Evolutionary conservation across 2,888 invertebrate species (phyloP).

Genomic region (Lycophotia porphyrea): DNA sequence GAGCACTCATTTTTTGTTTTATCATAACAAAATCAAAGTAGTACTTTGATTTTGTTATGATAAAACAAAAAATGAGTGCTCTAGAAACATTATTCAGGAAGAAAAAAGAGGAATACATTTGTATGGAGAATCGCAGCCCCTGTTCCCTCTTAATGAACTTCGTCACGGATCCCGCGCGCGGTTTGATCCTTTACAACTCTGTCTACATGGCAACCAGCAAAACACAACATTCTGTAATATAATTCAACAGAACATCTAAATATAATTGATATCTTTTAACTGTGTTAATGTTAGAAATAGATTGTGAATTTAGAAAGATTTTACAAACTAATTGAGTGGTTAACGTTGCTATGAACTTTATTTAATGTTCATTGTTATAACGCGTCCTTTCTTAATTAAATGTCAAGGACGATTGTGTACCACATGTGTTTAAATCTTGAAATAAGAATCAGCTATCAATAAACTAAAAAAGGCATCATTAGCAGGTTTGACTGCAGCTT

Average conservation of each 20-base stretch:
- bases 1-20: no score
- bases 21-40: no score
- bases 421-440: neutral
- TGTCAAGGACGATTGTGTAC: conserved; percentile 10
- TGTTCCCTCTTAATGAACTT: neutral
- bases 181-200: neutral
- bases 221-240: neutral
- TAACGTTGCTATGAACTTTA: neutral
- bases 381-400: neutral
- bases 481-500: neutral
- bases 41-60: no score
- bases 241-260: neutral
- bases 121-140: no score
- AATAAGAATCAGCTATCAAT: neutral
- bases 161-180: neutral
- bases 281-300: neutral
- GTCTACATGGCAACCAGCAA: neutral
- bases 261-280: neutral
- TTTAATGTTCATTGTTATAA: conserved; percentile 10
- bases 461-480: neutral
- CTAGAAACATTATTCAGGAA: no score
- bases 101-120: no score
- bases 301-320: neutral
- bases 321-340: neutral
- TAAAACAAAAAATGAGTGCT: no score